Conservation (phyloP, 2,797 vertebrate species). For the Lates japonicus region DNA sequence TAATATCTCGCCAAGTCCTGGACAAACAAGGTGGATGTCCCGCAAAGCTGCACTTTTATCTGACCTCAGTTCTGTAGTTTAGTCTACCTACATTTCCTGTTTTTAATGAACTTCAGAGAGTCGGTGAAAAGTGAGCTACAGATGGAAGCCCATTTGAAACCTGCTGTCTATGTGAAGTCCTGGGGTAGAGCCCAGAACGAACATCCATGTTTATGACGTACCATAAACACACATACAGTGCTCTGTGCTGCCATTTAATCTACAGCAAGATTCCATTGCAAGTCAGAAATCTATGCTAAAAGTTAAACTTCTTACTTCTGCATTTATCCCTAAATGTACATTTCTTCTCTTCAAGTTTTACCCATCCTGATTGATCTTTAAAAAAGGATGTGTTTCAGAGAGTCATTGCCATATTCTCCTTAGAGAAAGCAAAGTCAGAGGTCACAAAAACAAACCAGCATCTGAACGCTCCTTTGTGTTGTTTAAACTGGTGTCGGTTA, state of each 20-base stretch:
- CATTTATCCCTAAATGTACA: conserved; percentile 1
- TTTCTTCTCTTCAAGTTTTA: background rate
- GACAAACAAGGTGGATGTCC: conserved; percentile 26
- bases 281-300: conserved; percentile 7
- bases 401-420: conserved; percentile 25
- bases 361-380: background rate
- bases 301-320: background rate
- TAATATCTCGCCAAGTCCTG: background rate
- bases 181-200: conserved; percentile 83
- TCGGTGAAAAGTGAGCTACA: conserved; percentile 76
- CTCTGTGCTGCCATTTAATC: conserved; percentile 62
- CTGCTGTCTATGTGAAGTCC: conserved; percentile 86
- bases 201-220: conserved; percentile 75
- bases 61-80: conserved; percentile 30
- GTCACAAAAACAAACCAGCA: conserved; percentile 38
- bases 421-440: conserved; percentile 49
- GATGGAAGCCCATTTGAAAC: conserved; percentile 86
- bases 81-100: conserved; percentile 50
- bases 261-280: conserved; percentile 45
- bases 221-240: conserved; percentile 78
- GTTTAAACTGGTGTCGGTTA: conserved; percentile 55
- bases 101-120: conserved; percentile 81
- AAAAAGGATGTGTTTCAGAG: background rate
- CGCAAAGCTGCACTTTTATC: conserved; percentile 34
- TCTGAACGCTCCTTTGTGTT: conserved; percentile 41